Evolutionary conservation across 2,797 vertebrate species (phyloP).

Genomic region (Lithobates sylvaticus): DNA sequence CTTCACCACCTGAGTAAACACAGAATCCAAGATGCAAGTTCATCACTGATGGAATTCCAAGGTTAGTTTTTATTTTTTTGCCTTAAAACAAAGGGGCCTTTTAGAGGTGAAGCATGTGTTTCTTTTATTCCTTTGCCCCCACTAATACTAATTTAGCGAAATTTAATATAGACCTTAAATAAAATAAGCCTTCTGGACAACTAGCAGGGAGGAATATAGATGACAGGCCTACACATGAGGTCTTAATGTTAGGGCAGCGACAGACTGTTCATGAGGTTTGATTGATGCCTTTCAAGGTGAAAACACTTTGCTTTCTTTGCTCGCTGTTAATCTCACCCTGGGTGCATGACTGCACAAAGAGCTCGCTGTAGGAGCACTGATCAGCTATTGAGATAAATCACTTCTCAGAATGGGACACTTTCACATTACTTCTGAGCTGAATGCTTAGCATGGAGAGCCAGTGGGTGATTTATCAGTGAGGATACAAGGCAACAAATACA

Average conservation of each 20-base stretch:
- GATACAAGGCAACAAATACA: not conserved
- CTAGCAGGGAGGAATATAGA: conserved; percentile 8
- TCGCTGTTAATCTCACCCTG: conserved; percentile 43
- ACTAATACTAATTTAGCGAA: not conserved
- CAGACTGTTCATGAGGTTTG: conserved; percentile 30
- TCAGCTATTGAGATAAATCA: conserved; percentile 49
- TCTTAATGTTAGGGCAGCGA: not conserved
- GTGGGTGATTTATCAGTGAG: conserved; percentile 20
- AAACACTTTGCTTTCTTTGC: conserved; percentile 33
- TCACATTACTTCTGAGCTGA: conserved; percentile 37
- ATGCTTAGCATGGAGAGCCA: conserved; percentile 13
- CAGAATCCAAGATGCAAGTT: conserved; percentile 11
- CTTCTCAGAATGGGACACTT: conserved; percentile 8
- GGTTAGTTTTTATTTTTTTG: not conserved
- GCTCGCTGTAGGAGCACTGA: conserved; percentile 32
- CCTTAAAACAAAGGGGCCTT: conserved; percentile 24
- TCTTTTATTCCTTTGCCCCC: not conserved
- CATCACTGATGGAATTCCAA: conserved; percentile 19
- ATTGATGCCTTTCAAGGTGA: conserved; percentile 47
- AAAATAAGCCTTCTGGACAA: not conserved
- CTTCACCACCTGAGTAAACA: conserved; percentile 55
- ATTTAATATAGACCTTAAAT: conserved; percentile 20
- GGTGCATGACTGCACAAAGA: conserved; percentile 44
- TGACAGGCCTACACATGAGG: conserved; percentile 12
- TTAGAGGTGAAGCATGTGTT: conserved; percentile 4